These are phyloP conservation scores for Gortyna flavago DNA, from an alignment of 2,888 invertebrate species.

Conservation along the genomic window DNA sequence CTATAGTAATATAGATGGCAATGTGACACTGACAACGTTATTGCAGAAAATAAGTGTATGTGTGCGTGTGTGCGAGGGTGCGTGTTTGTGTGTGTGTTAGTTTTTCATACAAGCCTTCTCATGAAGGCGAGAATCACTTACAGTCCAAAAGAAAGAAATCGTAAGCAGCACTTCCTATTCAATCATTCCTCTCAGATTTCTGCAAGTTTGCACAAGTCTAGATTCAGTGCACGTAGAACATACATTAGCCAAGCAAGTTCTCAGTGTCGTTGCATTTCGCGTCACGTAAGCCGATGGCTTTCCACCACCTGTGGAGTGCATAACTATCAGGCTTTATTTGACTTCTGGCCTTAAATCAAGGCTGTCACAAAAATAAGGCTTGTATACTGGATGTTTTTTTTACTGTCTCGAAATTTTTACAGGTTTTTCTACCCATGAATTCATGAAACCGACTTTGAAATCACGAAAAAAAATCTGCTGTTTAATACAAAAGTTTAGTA, in stretches of 20 bases:
- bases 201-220: constrained; percentile 2
- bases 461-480: too few species aligned
- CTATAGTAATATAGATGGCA: neutral
- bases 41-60: neutral
- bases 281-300: constrained; percentile 52
- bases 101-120: neutral
- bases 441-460: too few species aligned
- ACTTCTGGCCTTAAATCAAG: constrained; percentile 16
- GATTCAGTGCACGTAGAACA: constrained; percentile 49
- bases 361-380: constrained; percentile 1
- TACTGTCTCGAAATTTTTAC: too few species aligned
- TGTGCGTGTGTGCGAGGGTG: too few species aligned
- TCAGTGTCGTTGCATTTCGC: constrained; percentile 56
- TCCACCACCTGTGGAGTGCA: constrained; percentile 60
- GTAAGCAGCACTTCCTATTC: neutral
- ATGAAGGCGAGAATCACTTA: neutral
- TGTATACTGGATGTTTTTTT: too few species aligned
- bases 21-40: neutral
- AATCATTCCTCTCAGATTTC: constrained; percentile 24
- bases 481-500: too few species aligned
- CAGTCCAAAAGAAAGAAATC: neutral
- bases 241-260: constrained; percentile 59
- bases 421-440: too few species aligned
- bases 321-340: constrained; percentile 56
- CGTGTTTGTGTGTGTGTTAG: too few species aligned